Evolutionary conservation across 2,113 vertebrate genomes (phyloP).

Genomic region (Anhinga rufa): DNA sequence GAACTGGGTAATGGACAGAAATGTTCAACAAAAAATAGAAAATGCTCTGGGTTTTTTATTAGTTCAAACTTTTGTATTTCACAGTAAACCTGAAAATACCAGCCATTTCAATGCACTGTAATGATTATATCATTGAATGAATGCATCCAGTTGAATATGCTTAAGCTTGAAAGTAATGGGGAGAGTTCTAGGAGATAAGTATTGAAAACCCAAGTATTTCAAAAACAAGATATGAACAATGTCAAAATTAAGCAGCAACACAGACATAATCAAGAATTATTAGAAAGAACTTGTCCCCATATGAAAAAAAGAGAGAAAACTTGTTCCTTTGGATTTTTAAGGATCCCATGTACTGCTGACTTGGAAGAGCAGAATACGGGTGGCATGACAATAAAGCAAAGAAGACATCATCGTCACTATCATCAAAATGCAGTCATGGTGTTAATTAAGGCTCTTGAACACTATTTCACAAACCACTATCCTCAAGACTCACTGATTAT

Average conservation of each 20-base stretch:
- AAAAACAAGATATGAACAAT: not conserved
- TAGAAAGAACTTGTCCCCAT: not conserved
- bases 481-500: not conserved
- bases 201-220: not conserved
- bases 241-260: not conserved
- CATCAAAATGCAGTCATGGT: not conserved
- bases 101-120: not conserved
- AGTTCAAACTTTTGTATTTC: not conserved
- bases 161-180: not conserved
- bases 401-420: not conserved
- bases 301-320: not conserved
- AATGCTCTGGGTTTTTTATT: not conserved
- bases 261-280: not conserved
- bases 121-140: not conserved
- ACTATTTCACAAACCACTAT: not conserved
- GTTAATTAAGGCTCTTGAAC: not conserved
- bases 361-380: not conserved
- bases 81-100: not conserved
- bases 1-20: not conserved
- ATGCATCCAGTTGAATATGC: not conserved
- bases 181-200: not conserved
- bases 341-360: not conserved
- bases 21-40: not conserved
- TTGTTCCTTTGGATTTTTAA: not conserved
- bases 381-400: not conserved